Evolutionary conservation across 2,888 invertebrate species (phyloP), one percentile per base, ranked within the genome.

Genomic region (Drosophila neutralis): DNA sequence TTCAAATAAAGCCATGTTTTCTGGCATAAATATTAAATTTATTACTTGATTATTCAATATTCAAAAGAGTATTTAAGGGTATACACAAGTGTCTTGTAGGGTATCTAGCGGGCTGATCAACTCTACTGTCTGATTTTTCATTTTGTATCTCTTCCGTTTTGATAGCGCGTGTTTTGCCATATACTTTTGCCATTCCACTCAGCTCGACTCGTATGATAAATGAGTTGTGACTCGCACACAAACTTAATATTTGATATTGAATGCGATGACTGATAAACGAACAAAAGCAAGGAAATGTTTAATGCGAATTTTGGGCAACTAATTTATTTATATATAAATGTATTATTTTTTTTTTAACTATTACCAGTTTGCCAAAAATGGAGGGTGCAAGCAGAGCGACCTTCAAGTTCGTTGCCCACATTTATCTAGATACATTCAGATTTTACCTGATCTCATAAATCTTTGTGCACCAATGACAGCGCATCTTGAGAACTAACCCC

Each of bases 351-450:
- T 57, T 57, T 58, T 29, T 27, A 40, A 29, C 56, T 29, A 52
- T 52, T 78, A 65, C 89, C 71, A 83, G 81, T 89, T 87, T 76
- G 53, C 60, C 66, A 54, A 86, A 84, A 83, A 89, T 88, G 79
- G 82, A 86, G 87, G 57, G 58, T 52, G 45, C 33, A 21, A 4
- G 66, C 64, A 15, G 4, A n/a, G 36, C 38, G 68, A 56, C 65
- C 76, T 79, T 82, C 69, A 63, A 52, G 42, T 60, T 66, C 45
- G 56, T 31, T 80, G 73, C 71, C 69, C 73, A 80, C 56, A 67
- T 73, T 82, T 61, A 33, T 40, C 59, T 60, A 72, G 59, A 83
- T 80, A 74, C 51, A 51, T 56, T 38, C 38, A 13, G 2, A 36
- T 52, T 56, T 73, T 82, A 89, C 76, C 84, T 87, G 84, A 72